Conservation (phyloP, 2,888 invertebrate species). For the Nesidiocoris tenuis region DNA sequence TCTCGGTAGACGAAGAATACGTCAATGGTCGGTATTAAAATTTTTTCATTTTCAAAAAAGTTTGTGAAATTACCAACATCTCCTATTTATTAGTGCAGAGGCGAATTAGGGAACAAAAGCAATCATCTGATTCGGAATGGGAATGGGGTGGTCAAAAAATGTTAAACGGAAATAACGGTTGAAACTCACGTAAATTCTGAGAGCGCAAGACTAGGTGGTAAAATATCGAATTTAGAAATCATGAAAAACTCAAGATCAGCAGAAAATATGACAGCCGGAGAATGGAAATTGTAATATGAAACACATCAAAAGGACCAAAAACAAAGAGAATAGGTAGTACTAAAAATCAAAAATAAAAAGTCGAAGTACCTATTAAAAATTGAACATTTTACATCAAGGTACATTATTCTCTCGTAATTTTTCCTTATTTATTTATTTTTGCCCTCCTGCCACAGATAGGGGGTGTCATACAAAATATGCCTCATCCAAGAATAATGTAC, state of each 20-base stretch:
- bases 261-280: not conserved
- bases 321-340: not conserved
- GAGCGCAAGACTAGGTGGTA: conserved; percentile 16
- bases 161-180: no score
- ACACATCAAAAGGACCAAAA: not conserved
- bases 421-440: not conserved
- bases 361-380: no score
- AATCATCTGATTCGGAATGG: no score
- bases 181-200: conserved; percentile 19
- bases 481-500: no score
- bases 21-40: no score
- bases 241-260: not conserved
- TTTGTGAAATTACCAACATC: no score
- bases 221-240: conserved; percentile 4
- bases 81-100: no score
- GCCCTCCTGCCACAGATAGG: not conserved
- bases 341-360: conserved; percentile 6
- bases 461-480: no score
- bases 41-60: no score
- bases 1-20: no score
- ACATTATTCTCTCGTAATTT: not conserved
- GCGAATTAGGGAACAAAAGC: no score
- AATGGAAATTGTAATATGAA: not conserved
- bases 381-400: not conserved
- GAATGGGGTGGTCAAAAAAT: no score